Conservation (phyloP, 1,140 invertebrate genomes). For the Lordiphosa clarofinis region DNA sequence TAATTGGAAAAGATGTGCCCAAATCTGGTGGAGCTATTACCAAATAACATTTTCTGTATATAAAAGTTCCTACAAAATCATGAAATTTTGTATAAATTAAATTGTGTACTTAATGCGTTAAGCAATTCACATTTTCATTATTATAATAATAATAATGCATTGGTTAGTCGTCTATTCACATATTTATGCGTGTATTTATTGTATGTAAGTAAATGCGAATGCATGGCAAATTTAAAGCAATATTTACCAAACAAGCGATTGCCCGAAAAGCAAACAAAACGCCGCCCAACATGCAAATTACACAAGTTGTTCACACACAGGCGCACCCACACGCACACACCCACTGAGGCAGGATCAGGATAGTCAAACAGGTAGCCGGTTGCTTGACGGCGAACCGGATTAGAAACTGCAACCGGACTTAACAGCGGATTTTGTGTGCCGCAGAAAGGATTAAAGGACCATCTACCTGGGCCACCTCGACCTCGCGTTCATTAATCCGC, state of each 20-base stretch:
- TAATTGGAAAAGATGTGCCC: too few relatives aligned
- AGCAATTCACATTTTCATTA: conserved; percentile 1
- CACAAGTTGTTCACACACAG: conserved; percentile 24
- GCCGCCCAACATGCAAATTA: conserved; percentile 50
- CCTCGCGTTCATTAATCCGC: conserved; percentile 62
- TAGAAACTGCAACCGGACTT: conserved; percentile 67
- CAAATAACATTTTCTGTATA: too few relatives aligned
- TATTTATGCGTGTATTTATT: conserved; percentile 19
- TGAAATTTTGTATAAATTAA: too few relatives aligned
- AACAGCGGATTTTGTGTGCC: conserved; percentile 33
- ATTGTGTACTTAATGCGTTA: background rate
- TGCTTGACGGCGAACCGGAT: conserved; percentile 65
- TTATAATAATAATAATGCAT: background rate
- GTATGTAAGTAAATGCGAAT: conserved; percentile 1
- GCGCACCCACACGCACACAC: background rate
- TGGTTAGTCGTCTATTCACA: background rate
- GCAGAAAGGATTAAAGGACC: conserved; percentile 64
- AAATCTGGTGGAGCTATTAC: too few relatives aligned
- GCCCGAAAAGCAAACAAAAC: conserved; percentile 53
- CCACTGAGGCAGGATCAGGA: background rate
- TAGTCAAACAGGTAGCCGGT: conserved; percentile 27
- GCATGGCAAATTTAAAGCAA: conserved; percentile 35
- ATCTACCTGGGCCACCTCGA: conserved; percentile 38
- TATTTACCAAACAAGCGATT: conserved; percentile 65
- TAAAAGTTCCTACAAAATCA: too few relatives aligned